Base-by-base conservation (phyloP, 2,113 vertebrate genomes). In the Apaloderma vittatum region DNA sequence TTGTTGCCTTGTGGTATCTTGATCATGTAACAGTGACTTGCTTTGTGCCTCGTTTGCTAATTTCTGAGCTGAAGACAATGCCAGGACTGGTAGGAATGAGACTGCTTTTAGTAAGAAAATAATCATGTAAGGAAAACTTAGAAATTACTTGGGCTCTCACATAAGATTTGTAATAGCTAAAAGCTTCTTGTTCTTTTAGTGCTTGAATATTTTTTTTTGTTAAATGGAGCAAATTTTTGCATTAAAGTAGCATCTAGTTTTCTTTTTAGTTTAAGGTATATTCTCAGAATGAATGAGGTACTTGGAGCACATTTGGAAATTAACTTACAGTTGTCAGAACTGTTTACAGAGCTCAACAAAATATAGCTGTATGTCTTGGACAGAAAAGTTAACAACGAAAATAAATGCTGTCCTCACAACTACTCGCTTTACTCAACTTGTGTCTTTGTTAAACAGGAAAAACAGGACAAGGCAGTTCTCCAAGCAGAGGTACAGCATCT, bases 401-500 rank as follows among this genome's bases (percentile, higher is more conserved):
- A 78, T 66, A 71, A 89, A 59, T 21, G 16, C 24, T 93, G 26
- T 71, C 67, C 55, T 85, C 71, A 11, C 2, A 1, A n/a, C 62
- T 85, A 24, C 73, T 96, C 52, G 27, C 45, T 89, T 93, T 67
- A 40, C 59, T 27, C 30, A 46, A 48, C 62, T 30, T 34, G 11
- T 91, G 4, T 97, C 59, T 96, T 94, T 62, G 30, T 78, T 75
- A 49, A 45, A 46, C 97, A 99, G 99, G 99, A 99, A 97, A 99
- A 99, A 96, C 99, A 99, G 97, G 99, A 99, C 97, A 99, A 99
- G 97, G 99, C 99, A 2, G 99, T 99, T 84, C 98, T 99, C 52
- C 99, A 99, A 93, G 99, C 99, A 34, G 99, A 99, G 94, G 99
- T 99, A 18, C 99, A 99, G 70, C 99, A 99, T 95, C 98, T 99